These are phyloP conservation scores for Unio delphinus DNA, from an alignment of 2,888 invertebrate species.

Conservation along the genomic window DNA sequence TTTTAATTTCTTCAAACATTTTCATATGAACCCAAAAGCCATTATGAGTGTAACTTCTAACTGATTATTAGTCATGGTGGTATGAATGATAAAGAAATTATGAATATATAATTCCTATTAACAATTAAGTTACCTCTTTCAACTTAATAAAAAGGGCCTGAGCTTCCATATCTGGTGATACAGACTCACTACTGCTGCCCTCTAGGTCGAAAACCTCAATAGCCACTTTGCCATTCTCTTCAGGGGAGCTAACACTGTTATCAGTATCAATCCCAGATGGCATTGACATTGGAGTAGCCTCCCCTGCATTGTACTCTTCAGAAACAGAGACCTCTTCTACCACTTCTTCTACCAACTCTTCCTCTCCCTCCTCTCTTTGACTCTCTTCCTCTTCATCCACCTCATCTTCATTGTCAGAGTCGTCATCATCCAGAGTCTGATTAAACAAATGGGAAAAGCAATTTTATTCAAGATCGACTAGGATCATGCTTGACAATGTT, in stretches of 20 bases:
- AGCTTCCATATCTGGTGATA: slow-evolving; percentile 70
- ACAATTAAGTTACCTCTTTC: slow-evolving; percentile 64
- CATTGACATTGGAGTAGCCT: slow-evolving; percentile 61
- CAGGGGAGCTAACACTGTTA: slow-evolving; percentile 51
- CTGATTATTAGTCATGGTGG: too few relatives aligned
- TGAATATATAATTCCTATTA: too few relatives aligned
- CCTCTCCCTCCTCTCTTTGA: slow-evolving; percentile 25
- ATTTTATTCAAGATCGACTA: too few relatives aligned
- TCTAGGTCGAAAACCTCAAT: slow-evolving; percentile 55
- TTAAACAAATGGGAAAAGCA: too few relatives aligned
- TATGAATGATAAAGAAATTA: too few relatives aligned
- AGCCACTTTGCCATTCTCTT: slow-evolving; percentile 37
- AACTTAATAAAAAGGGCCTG: slow-evolving; percentile 70
- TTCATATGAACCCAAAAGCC: too few relatives aligned
- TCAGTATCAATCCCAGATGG: slow-evolving; percentile 50
- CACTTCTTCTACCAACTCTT: slow-evolving; percentile 40
- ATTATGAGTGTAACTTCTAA: too few relatives aligned
- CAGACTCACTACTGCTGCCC: slow-evolving; percentile 69
- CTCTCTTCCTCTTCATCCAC: slow-evolving; percentile 10
- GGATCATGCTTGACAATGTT: too few relatives aligned
- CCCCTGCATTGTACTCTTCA: slow-evolving; percentile 55
- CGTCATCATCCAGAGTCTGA: slow-evolving; percentile 1
- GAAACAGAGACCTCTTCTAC: slow-evolving; percentile 30
- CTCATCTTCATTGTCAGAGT: slow-evolving; percentile 13
- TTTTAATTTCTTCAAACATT: too few relatives aligned